Evolutionary conservation across 2,888 invertebrate species (phyloP), one percentile per base, ranked within the genome.

Genomic region (Anaspis maculata): DNA sequence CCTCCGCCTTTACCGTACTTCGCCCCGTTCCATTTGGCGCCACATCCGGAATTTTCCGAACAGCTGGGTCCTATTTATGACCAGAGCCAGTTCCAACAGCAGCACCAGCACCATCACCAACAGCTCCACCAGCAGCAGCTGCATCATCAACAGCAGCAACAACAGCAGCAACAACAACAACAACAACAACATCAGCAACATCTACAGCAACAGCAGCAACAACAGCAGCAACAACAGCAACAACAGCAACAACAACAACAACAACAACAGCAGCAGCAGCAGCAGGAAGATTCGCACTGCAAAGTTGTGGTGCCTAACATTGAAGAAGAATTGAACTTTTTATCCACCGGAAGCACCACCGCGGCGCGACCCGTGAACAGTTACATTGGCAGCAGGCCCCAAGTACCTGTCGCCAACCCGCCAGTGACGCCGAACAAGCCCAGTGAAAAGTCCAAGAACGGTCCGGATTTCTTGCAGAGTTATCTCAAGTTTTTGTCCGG

Each of bases 271-370:
- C 54, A 51, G 23, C 51, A 41, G 15, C 49, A 48, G 13, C 58
- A 47, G 39, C 66, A 50, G 59, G 74, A 64, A 48, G 81, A 80
- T 62, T 76, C 77, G 56, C 78, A 79, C 66, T 82, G 83, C 49
- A 86, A 86, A 73, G 86, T 87, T 54, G 83, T 87, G 55, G 86
- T 87, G 57, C 87, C 87, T 52, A 85, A 87, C 69, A 86, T 88
- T 63, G 87, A 87, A 67, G 86, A 88, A 69, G 88, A 88, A 69
- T 72, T 88, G 58, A 82, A 82, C 64, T 86, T 85, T 68, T 72
- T 87, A 64, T 76, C 79, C 54, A n/a, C n/a, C n/a, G n/a, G n/a
- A n/a, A 76, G 9, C 5, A 32, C 48, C 16, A 34, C 46, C 12
- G 25, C 44, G 27, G 43, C 33, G 13, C n/a, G n/a, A n/a, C n/a